Evolutionary conservation across 1,140 invertebrate species (phyloP), one percentile per base, ranked within the genome.

Genomic region (Drosophila obscura): DNA sequence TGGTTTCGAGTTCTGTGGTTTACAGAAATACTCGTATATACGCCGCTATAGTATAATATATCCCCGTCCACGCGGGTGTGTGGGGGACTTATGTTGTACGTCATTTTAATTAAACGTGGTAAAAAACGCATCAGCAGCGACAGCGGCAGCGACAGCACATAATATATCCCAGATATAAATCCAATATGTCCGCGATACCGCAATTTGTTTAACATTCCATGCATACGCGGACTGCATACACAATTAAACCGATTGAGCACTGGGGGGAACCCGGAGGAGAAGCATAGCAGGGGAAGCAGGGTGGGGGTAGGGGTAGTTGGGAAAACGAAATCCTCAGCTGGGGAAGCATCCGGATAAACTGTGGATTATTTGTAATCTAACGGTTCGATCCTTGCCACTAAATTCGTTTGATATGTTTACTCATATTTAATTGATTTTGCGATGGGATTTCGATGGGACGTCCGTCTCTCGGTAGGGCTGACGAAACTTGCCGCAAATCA

Each of bases 91-190:
- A 11, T 11, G 35, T 58, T 66, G 31, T 61, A 64, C 51, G 60
- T 80, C 59, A 80, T 80, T 85, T 85, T 85, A 85, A 85, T 81
- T 85, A 85, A 85, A 85, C 56, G 64, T 43, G 61, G 67, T 56
- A 59, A 52, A 77, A 68, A 76, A 69, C 41, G 58, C 44, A 31
- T 16, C 35, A 13, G 26, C 4, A 8, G 63, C 13, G 28, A 5
- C 13, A 49, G 44, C 26, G 41, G 49, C 28, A 61, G 31, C 8
- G 22, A 16, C 4, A 9, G 64, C 19, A 26, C 49, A 48, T 74
- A 52, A 52, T 62, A 53, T 44, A 26, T 2, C 11, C 35, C 35
- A 51, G 64, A 72, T 72, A 72, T 60, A 72, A 72, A 52, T 62
- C 55, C 67, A 71, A 71, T 60, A 52, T 62, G 58, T 49, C 64